Evolutionary conservation across 1,140 invertebrate genomes (phyloP), one percentile per base, ranked within the genome.

Genomic region (Bombus waltoni): DNA sequence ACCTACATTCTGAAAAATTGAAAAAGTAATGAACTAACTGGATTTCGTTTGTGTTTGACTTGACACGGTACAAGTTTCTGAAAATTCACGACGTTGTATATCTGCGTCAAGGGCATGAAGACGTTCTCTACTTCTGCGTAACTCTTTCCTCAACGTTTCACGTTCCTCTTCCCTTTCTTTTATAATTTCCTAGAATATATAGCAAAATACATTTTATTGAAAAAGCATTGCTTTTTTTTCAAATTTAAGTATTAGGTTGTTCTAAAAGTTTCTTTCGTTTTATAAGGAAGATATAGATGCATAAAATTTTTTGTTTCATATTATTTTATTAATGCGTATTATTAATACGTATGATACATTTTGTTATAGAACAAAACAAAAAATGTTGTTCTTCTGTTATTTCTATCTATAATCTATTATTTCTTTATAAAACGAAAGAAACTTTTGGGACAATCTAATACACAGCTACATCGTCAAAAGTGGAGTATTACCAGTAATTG

Each of bases 91-190:
- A 47, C 93, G 92, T 73, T 95, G 94, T 44, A 93, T 92, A 32
- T 95, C 93, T 25, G 86, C 95, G 88, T 96, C 96, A 88, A 97
- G 95, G 82, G 96, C 96, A 92, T 97, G 97, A 38, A 98, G 94
- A 92, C 97, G 96, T 93, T 98, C 97, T 88, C 97, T 95, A 75
- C 96, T 96, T 90, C 96, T 96, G 85, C 97, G 96, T 85, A 98
- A 94, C 93, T 98, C 97, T 85, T 96, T 96, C 47, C 97, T 96
- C 87, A 98, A 94, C 81, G 96, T 96, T 88, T 97, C 97, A 71
- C 97, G 95, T 93, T 98, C 97, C 91, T 97, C 97, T 92, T 98
- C 97, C 87, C 96, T 95, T 87, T 97, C 96, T 93, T 97, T 97
- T 79, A 97, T 96, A 84, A 97, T 96, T 93, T 96, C 96, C 97